Evolutionary conservation across 2,888 invertebrate species (phyloP).

Genomic region (Oscheius onirici): DNA sequence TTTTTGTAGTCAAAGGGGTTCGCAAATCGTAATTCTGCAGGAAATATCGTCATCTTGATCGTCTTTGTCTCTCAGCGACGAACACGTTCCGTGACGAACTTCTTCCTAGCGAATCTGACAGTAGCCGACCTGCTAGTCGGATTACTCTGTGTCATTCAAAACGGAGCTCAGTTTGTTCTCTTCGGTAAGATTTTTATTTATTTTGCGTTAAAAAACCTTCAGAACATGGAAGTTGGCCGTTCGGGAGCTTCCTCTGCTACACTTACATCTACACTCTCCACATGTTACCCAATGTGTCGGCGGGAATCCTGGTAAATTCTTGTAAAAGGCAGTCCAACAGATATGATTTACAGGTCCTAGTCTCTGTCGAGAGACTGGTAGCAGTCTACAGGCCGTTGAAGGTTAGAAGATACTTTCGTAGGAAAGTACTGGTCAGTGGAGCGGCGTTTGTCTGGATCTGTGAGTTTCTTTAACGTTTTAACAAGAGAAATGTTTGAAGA

Average conservation of each 20-base stretch:
- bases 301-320: slow-evolving; percentile 84
- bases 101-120: slow-evolving; percentile 89
- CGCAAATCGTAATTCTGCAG: slow-evolving; percentile 76
- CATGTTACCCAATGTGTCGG: slow-evolving; percentile 85
- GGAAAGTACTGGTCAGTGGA: slow-evolving; percentile 55
- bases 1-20: background rate
- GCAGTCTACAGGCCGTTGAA: slow-evolving; percentile 67
- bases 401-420: slow-evolving; percentile 61
- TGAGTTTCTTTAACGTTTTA: background rate
- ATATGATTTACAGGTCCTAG: slow-evolving; percentile 55
- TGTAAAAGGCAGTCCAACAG: background rate
- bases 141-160: slow-evolving; percentile 89
- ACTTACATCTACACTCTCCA: slow-evolving; percentile 90
- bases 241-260: slow-evolving; percentile 83
- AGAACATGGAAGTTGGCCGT: slow-evolving; percentile 67
- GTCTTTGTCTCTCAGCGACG: slow-evolving; percentile 85
- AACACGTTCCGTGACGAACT: slow-evolving; percentile 87
- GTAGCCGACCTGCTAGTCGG: slow-evolving; percentile 87
- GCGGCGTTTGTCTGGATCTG: slow-evolving; percentile 64
- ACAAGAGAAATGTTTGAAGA: too few species aligned
- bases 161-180: slow-evolving; percentile 77
- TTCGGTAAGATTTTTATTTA: slow-evolving; percentile 34
- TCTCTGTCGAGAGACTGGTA: slow-evolving; percentile 67
- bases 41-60: slow-evolving; percentile 85
- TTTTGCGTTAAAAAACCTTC: background rate